Evolutionary conservation across 1,140 invertebrate genomes (phyloP), one percentile per base, ranked within the genome.

Genomic region (Drosophila willistoni): DNA sequence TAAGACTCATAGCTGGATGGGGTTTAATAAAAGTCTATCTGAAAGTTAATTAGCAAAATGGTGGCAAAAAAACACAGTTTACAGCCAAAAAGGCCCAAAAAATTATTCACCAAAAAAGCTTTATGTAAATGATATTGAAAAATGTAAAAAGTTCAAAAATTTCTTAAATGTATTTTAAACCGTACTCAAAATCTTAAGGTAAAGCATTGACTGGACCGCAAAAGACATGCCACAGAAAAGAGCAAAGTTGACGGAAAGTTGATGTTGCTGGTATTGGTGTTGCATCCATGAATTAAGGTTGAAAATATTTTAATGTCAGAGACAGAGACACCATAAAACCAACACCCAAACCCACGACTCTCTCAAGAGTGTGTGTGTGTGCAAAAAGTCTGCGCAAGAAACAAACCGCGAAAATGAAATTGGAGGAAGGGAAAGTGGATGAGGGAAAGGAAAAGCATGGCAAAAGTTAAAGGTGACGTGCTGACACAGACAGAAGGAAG

Each of bases 381-480:
- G 19, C 14, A 47, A 47, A 17, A 47, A 47, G 14, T 17, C 44
- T 17, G 14, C 14, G 14, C 14, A 51, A 22, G 13, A 51, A 51
- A 51, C 44, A 51, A 51, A 51, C 44, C 44, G 19, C 44, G 17
- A 51, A 51, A 51, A 51, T 51, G 9, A 22, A 51, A 51, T 12
- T 51, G 17, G 14, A 9, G 44, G 14, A 59, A 33, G 34, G 29
- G 22, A 72, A 66, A 67, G 55, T 29, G 29, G 66, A 55, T 19
- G 12, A n/a, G 64, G 56, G 22, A 60, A 74, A 39, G 67, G 61
- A 13, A 44, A 44, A 22, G 25, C 55, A 68, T 63, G 39, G 14
- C 60, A 44, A 19, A 51, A 67, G 44, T 55, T 65, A 42, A 55
- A 61, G 54, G 54, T 64, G 65, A 64, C 70, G 73, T 25, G 61